Evolutionary conservation across 92 coral and sea anemone species (phyloP), one percentile per base, ranked within the genome.

Genomic region (Montipora capitata): DNA sequence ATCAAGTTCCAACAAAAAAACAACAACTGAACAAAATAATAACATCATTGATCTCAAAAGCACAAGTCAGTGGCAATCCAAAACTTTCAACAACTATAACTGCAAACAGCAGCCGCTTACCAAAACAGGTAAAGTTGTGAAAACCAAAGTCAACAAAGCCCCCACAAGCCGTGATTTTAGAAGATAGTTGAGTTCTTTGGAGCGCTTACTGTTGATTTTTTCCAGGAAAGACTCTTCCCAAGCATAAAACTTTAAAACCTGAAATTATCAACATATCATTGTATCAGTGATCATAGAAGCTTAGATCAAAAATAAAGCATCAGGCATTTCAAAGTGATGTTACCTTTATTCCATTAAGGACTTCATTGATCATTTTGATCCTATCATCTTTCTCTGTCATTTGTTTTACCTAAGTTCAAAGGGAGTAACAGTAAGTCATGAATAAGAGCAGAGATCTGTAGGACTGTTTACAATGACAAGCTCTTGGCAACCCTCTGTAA

Each of bases 221-320:
- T 72, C 86, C 85, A 95, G 78, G 89, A 97, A 96, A 1, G 99
- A 94, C 35, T 97, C 94, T 67, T 97, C 99, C 99, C 99, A 97
- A 12, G 99, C 98, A 78, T 94, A 95, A 62, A 97, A 79, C 91
- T 97, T 97, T 14, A 97, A 83, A 4, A 97, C 98, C 99, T 97
- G 66, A 20, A 68, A 27, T 27, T 27, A 27, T 12, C 10, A 4
- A 77, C 7, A 65, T 18, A 49, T 49, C 48, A 3, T 14, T 66
- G 8, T 27, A 61, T 39, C 8, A 5, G 38, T 40, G 3, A 16
- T 15, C 58, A 17, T 9, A 2, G 2, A 17, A 6, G 14, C 2
- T 1, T 10, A 9, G 0, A 41, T 41, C 0, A 76, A 14, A 5
- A 40, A 10, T 48, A 48, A 48, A 48, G 10, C 35, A 27, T 27